These are phyloP conservation scores for Papilio gigon DNA, from an alignment of 2,888 invertebrate genomes.

Conservation along the genomic window DNA sequence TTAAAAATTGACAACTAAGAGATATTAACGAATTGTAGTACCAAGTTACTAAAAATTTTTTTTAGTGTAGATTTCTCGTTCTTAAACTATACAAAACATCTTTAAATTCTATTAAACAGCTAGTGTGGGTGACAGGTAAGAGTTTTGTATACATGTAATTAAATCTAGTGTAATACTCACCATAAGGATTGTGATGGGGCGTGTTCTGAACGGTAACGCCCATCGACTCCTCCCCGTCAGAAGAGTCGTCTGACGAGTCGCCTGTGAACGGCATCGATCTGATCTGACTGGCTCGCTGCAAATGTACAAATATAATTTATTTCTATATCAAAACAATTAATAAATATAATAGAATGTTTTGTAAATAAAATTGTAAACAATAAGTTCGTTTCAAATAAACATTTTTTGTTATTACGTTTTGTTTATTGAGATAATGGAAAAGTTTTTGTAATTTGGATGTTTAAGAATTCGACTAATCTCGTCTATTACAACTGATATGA, in stretches of 20 bases:
- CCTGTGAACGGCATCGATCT: constrained; percentile 97
- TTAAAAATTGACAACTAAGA: too few species aligned
- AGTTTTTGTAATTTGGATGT: background rate
- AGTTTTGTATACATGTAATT: background rate
- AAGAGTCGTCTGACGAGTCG: constrained; percentile 96
- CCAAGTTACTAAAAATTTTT: too few species aligned
- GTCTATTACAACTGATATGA: too few species aligned
- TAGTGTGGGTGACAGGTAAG: background rate
- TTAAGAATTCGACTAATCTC: background rate
- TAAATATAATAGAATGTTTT: background rate
- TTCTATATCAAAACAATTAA: background rate
- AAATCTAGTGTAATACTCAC: constrained; percentile 53
- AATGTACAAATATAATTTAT: constrained; percentile 46
- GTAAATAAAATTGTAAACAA: background rate
- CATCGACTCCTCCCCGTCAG: constrained; percentile 92
- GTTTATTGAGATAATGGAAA: too few species aligned
- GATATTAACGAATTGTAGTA: too few species aligned
- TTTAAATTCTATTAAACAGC: too few species aligned
- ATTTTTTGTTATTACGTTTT: background rate
- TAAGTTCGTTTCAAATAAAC: background rate
- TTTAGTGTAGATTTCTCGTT: too few species aligned
- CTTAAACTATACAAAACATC: too few species aligned
- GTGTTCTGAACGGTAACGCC: constrained; percentile 79
- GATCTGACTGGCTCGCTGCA: constrained; percentile 95
- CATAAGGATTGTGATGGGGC: constrained; percentile 74